Conservation (phyloP, 1,140 invertebrate species). For the Planococcus citri region DNA sequence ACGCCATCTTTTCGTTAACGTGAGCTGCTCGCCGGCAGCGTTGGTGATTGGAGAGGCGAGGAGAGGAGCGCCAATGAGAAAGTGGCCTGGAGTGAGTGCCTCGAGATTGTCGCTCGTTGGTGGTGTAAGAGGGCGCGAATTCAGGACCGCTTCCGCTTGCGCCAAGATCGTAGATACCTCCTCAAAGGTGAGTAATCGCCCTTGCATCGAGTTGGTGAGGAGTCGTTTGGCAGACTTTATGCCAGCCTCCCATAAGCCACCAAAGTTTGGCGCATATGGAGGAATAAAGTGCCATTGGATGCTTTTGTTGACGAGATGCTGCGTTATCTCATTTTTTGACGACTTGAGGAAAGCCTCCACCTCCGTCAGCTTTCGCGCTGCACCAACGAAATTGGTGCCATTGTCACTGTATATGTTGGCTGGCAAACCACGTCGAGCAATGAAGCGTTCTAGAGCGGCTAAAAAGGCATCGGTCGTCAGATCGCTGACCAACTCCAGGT, state of each 20-base stretch:
- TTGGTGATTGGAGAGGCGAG: too few relatives aligned
- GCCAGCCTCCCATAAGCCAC: conserved; percentile 30
- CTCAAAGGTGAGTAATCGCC: too few relatives aligned
- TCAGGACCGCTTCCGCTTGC: conserved; percentile 32
- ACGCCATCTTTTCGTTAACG: too few relatives aligned
- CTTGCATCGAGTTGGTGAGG: too few relatives aligned
- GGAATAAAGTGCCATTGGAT: conserved; percentile 27
- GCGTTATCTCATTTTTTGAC: background rate
- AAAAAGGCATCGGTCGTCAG: conserved; percentile 29
- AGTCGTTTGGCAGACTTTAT: conserved; percentile 29
- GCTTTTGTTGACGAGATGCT: background rate
- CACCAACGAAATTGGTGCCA: conserved; percentile 26
- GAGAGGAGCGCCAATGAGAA: too few relatives aligned
- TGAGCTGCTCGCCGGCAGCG: too few relatives aligned
- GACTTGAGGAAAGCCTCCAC: background rate
- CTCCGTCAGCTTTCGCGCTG: conserved; percentile 20
- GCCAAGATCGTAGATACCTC: background rate
- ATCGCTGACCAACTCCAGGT: conserved; percentile 29
- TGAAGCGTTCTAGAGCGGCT: conserved; percentile 24
- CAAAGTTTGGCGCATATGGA: conserved; percentile 29
- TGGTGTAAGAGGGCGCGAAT: conserved; percentile 32
- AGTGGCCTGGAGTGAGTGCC: too few relatives aligned
- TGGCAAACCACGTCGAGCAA: conserved; percentile 24
- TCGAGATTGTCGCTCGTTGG: too few relatives aligned
- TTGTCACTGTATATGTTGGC: conserved; percentile 21